Evolutionary conservation across 2,888 invertebrate genomes (phyloP), one percentile per base, ranked within the genome.

Genomic region (Agrotis ipsilon): DNA sequence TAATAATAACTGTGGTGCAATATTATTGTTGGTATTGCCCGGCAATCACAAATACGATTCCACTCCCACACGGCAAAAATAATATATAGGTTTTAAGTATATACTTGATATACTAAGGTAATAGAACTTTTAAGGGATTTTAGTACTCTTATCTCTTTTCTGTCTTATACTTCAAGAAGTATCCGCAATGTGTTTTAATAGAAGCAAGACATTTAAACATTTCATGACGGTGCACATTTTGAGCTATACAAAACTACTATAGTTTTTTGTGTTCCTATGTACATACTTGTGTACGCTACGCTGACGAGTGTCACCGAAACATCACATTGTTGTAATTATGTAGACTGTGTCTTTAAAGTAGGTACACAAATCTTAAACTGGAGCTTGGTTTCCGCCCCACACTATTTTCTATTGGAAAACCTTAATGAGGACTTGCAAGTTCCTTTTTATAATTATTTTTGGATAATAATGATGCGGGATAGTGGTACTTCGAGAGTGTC

Each of bases 311-410:
- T 24, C 24, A 16, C 54, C 45, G 46, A 32, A 52, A 62, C 69
- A 24, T 61, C 13, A 76, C 61, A 62, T 74, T 76, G 76, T 61
- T 76, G 19, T 76, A 48, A 62, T 62, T 48, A 52, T 57, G 21
- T 66, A 66, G 61, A 55, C 59, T 72, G 67, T 71, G 52, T 55
- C 60, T 32, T 19, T 60, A 32, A n/a, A 59, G 52, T n/a, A n/a
- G n/a, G n/a, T 59, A 75, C 58, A 54, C 21, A 45, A 59, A 18
- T 39, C 46, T 32, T 59, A 58, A 72, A 65, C 58, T 65, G 39
- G 66, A 48, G 39, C 72, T 74, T 58, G 51, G 75, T 32, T 74
- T 72, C 75, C 75, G 66, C 21, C 11, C 19, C 58, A 13, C 4
- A 39, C 45, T 39, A 46, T 72, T 61, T 61, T 46, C 45, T 39